Base-by-base conservation (phyloP, 2,113 vertebrate genomes). In the Pyrgilauda ruficollis region DNA sequence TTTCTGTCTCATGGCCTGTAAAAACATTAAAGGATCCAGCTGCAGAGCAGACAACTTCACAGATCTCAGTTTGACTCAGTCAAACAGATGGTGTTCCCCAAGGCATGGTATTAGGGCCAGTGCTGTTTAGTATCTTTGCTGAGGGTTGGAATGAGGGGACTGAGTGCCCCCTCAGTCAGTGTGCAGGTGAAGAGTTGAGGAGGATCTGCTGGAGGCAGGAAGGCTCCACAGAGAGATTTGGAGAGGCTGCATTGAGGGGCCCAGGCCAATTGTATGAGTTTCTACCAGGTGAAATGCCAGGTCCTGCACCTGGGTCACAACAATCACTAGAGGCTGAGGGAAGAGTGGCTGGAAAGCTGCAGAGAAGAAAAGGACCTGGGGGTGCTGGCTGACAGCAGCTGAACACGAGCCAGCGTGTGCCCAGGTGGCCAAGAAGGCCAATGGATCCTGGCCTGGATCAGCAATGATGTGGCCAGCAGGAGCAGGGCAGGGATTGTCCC, bases 401-500 rank as follows among this genome's bases (percentile, higher is more conserved):
- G 47, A 50, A n/a, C 3, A 30, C 3, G 28, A 84, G 10, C 27
- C 31, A 37, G 31, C 0, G 4, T 43, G 22, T 67, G 35, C 33
- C 17, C 49, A 76, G 28, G 23, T 12, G 27, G 11, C 19, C 73
- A 49, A 56, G 37, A 35, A 59, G 14, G 9, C 22, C 30, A 20
- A 1, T 3, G 10, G 7, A n/a, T 79, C 35, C 37, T 75, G 47
- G 28, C 15, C 2, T 63, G 49, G 1, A 33, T 49, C 55, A 74
- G 43, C 5, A 80, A 13, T 6, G 1, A 8, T 23, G n/a, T 27
- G n/a, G 7, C n/a, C n/a, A 53, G 20, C 46, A 62, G 46, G 47
- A 37, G 0, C 12, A 50, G 33, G 33, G 10, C 41, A 35, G 55
- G 4, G 78, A 72, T 1, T 1, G 2, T 63, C 0, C 20, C 8